These are phyloP conservation scores for Dendrolimus pini DNA, from an alignment of 2,888 invertebrate genomes.

Conservation along the genomic window DNA sequence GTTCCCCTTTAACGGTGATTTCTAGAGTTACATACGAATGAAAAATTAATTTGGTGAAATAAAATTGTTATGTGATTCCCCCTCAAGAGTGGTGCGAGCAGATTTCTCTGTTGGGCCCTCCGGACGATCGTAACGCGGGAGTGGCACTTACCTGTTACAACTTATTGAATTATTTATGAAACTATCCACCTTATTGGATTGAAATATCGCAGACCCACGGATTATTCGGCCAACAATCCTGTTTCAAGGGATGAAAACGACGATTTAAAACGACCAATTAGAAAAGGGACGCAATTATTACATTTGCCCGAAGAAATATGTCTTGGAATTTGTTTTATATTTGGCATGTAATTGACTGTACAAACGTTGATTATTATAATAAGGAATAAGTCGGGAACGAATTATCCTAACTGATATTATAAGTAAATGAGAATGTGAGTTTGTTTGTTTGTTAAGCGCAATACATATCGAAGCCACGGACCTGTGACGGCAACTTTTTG, in stretches of 20 bases:
- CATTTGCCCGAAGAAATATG: neutral
- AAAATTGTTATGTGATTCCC: constrained; percentile 55
- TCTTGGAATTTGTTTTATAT: neutral
- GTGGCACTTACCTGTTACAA: constrained; percentile 72
- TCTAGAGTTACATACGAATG: constrained; percentile 34
- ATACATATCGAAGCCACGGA: too few species aligned
- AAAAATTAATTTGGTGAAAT: constrained; percentile 58
- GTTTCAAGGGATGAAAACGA: constrained; percentile 24
- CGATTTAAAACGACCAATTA: constrained; percentile 18
- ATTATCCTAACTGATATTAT: too few species aligned
- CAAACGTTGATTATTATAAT: neutral
- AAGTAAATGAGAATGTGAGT: too few species aligned
- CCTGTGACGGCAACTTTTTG: too few species aligned
- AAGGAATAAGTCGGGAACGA: too few species aligned
- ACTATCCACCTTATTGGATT: constrained; percentile 69
- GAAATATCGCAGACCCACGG: constrained; percentile 47
- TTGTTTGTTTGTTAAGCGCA: too few species aligned
- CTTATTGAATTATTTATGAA: constrained; percentile 71
- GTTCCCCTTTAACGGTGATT: constrained; percentile 20
- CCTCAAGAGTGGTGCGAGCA: constrained; percentile 34
- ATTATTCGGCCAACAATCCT: constrained; percentile 38
- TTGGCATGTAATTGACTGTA: neutral
- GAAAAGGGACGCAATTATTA: constrained; percentile 1
- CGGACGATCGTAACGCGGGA: constrained; percentile 57
- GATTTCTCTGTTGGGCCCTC: constrained; percentile 41